These are phyloP conservation scores for Lathamus discolor DNA, from an alignment of 2,113 vertebrate species.

Conservation along the genomic window DNA sequence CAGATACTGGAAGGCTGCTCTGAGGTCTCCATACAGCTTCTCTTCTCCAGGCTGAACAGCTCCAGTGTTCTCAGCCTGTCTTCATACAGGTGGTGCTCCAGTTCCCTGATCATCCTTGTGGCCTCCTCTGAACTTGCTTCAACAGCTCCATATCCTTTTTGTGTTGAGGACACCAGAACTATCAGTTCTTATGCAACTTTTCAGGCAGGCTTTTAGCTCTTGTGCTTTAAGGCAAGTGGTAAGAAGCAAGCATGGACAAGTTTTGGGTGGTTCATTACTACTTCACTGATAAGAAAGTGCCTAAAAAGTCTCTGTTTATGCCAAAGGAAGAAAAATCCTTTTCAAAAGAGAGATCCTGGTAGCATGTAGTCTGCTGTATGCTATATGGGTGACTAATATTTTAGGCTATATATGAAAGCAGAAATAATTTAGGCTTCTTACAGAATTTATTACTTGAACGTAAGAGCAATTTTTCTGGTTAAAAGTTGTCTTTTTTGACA, in stretches of 20 bases:
- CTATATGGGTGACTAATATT: neutral
- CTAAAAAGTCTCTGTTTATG: neutral
- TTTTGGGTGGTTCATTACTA: neutral
- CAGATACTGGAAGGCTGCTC: neutral
- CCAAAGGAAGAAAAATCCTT: neutral
- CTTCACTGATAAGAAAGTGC: neutral
- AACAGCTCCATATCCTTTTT: neutral
- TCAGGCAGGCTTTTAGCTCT: neutral
- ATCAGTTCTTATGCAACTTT: neutral
- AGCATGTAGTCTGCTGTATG: neutral
- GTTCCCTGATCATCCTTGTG: neutral
- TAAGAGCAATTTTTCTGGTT: neutral
- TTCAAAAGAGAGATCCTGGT: neutral
- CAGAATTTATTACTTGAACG: neutral
- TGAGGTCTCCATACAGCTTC: neutral
- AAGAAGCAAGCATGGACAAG: neutral
- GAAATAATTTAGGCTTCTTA: neutral
- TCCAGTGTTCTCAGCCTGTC: neutral
- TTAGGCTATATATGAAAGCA: neutral
- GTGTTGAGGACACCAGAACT: neutral
- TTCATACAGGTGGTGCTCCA: neutral
- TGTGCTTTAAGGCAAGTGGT: neutral
- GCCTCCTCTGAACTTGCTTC: neutral
- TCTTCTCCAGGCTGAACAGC: neutral
- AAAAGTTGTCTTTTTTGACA: neutral